These are phyloP conservation scores for Malacoraja senta DNA, from an alignment of 2,797 vertebrate species.

Conservation along the genomic window DNA sequence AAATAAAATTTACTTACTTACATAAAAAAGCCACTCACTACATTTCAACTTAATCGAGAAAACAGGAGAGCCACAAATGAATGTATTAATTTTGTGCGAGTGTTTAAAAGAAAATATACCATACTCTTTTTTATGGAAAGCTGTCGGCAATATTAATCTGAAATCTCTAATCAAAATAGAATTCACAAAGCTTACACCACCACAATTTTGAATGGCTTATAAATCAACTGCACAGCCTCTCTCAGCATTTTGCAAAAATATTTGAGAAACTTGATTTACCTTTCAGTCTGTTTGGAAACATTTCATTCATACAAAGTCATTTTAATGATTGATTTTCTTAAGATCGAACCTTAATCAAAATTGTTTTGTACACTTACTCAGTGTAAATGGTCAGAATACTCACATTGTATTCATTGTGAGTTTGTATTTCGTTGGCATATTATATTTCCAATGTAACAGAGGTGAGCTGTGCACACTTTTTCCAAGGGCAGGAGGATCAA, in stretches of 20 bases:
- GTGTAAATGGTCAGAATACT: not conserved
- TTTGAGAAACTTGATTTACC: not conserved
- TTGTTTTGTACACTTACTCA: no score
- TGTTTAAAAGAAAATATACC: not conserved
- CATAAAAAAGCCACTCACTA: conserved; percentile 1
- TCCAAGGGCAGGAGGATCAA: no score
- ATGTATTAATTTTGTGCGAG: not conserved
- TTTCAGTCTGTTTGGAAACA: not conserved
- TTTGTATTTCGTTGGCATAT: not conserved
- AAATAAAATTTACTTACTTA: no score
- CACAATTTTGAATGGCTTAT: not conserved
- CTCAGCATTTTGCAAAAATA: not conserved
- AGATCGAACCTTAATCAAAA: no score
- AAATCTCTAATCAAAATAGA: not conserved
- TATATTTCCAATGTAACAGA: not conserved
- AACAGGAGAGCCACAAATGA: not conserved
- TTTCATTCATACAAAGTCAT: conserved; percentile 9
- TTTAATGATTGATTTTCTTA: no score
- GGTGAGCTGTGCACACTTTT: not conserved
- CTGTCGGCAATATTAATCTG: not conserved
- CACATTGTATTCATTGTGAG: not conserved
- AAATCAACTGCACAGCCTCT: not conserved
- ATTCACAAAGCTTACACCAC: not conserved
- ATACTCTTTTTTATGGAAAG: not conserved
- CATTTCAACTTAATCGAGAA: not conserved